Evolutionary conservation across 2,113 vertebrate species (phyloP).

Genomic region (Gymnocephalus cernua): DNA sequence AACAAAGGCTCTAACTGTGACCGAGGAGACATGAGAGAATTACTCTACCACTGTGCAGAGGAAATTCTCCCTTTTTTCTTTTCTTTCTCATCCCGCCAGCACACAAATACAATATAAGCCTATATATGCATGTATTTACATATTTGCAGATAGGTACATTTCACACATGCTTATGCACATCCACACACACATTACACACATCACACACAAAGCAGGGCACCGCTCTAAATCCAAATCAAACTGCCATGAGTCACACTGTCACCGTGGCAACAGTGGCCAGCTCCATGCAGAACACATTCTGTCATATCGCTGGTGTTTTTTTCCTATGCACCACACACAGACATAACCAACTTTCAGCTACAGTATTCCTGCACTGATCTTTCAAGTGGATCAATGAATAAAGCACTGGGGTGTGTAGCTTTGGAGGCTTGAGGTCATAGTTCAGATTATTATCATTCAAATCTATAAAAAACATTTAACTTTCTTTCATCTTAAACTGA

Average conservation of each 20-base stretch:
- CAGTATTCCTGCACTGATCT: slow-evolving; percentile 60
- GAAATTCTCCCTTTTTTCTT: slow-evolving; percentile 19
- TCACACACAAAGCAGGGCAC: slow-evolving; percentile 57
- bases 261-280: slow-evolving; percentile 85
- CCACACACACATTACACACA: slow-evolving; percentile 14
- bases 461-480: slow-evolving; percentile 21
- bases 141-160: slow-evolving; percentile 25
- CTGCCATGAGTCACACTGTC: slow-evolving; percentile 85
- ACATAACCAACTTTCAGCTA: slow-evolving; percentile 54
- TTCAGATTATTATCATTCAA: slow-evolving; percentile 49
- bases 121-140: slow-evolving; percentile 10
- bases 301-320: slow-evolving; percentile 68
- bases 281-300: slow-evolving; percentile 81
- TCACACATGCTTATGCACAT: slow-evolving; percentile 21
- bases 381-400: slow-evolving; percentile 59
- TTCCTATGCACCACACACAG: slow-evolving; percentile 26
- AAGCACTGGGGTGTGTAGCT: slow-evolving; percentile 44
- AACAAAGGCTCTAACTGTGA: slow-evolving; percentile 75
- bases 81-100: slow-evolving; percentile 2
- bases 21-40: slow-evolving; percentile 57
- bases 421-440: slow-evolving; percentile 44
- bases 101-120: slow-evolving; percentile 1
- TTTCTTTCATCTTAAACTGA: background rate
- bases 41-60: slow-evolving; percentile 17
- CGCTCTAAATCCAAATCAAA: slow-evolving; percentile 78